A percentile compares a stretch with the other conserved stretches of the same genome.
Evolutionary conservation across 2,888 invertebrate genomes (phyloP).

Genomic region (Dione vanillae): DNA sequence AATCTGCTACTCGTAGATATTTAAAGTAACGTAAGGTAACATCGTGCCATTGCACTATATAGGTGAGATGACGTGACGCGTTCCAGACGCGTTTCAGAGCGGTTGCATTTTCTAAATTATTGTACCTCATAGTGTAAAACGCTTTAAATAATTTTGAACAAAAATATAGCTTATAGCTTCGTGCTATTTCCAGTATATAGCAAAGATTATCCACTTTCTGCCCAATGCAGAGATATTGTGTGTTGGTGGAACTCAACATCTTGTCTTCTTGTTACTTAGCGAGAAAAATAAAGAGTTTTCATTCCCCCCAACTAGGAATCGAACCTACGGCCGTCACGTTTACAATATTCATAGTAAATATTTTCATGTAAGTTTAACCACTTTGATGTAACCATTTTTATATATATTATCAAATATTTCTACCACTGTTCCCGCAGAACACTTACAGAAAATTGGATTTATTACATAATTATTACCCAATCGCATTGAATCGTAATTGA

Average conservation of each 20-base stretch:
- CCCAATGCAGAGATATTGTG: no score
- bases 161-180: no score
- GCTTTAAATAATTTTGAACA: no score
- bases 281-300: no score
- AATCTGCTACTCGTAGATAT: conserved; percentile 17
- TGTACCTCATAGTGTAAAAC: no score
- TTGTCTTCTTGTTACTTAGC: no score
- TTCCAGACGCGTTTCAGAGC: neutral
- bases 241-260: no score
- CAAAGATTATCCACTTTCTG: no score
- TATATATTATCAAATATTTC: conserved; percentile 21
- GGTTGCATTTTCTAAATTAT: no score
- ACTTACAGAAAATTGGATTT: conserved; percentile 26
- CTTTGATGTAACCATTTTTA: conserved; percentile 1
- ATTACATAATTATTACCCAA: conserved; percentile 31
- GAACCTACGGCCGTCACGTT: no score
- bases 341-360: neutral
- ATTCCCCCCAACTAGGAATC: no score
- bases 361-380: neutral
- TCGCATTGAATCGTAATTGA: conserved; percentile 28
- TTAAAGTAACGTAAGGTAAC: conserved; percentile 8
- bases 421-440: conserved; percentile 32
- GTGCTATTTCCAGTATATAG: no score
- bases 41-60: neutral
- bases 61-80: neutral